Base-by-base conservation (phyloP, 2,888 invertebrate species). In the Cerastoderma edule region DNA sequence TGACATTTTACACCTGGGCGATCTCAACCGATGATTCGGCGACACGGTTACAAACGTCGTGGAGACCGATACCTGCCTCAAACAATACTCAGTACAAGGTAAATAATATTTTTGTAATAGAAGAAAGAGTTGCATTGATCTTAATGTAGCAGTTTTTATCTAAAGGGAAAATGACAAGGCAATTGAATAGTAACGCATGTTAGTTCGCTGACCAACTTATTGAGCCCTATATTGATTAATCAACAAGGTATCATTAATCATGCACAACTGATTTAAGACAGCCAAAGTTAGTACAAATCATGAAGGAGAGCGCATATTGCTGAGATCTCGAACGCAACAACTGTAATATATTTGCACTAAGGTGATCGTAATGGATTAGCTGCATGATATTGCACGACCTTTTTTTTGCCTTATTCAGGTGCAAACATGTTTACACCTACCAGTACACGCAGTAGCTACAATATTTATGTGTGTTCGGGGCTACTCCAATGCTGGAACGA, bases 401-500 rank as follows among this genome's bases (percentile, higher is more conserved):
- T n/a, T n/a, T n/a, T n/a, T n/a, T 50, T 22, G 50, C 24, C 5
- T 2, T 24, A 19, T 56, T 6, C 27, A 69, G 69, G 57, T 69
- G 19, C 19, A 5, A 8, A 44, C 19, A 24, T 57, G 60, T 33
- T n/a, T 57, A 19, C n/a, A 19, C 8, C 13, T 57, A 13, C 48
- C 60, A n/a, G 53, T 39, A 27, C 44, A 71, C 35, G 28, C 28
- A 35, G 48, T 3, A 53, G n/a, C n/a, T 22, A 39, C 33, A 24
- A 39, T 65, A n/a, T 71, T 35, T 27, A 24, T 46, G 0, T 71
- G 71, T 24, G 64, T 71, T 13, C 64, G 71, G 4, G 71, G 53
- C 22, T 71, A 46, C 30, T 39, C 35, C 13, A 8, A 27, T 3
- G 44, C 35, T 35, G 64, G 71, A 13, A n/a, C 44, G 30, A 33